Conservation (phyloP, 2,113 vertebrate species). For the Perca schrenkii region DNA sequence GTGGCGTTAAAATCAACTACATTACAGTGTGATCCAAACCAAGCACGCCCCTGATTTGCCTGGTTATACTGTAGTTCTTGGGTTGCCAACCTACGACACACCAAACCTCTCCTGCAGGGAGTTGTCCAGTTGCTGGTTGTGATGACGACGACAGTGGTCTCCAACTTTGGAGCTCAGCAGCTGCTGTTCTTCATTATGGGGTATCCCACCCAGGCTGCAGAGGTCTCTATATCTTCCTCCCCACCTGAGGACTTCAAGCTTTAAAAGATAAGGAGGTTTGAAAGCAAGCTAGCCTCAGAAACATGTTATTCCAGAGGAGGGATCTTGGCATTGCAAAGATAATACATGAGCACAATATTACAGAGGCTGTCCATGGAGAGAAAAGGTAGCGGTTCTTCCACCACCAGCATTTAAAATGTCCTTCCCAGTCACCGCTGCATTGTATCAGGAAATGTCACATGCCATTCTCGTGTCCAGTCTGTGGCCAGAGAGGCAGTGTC, state of each 20-base stretch:
- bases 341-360: constrained; percentile 73
- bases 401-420: constrained; percentile 47
- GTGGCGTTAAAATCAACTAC: constrained; percentile 81
- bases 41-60: constrained; percentile 61
- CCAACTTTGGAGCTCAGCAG: constrained; percentile 38
- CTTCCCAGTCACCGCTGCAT: constrained; percentile 52
- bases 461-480: constrained; percentile 62
- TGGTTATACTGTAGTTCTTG: constrained; percentile 23
- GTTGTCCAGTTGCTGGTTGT: constrained; percentile 56
- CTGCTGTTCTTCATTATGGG: constrained; percentile 45
- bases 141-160: constrained; percentile 37
- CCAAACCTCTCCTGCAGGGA: constrained; percentile 52
- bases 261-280: constrained; percentile 55
- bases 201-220: constrained; percentile 30
- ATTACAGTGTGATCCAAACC: constrained; percentile 81
- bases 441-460: constrained; percentile 42
- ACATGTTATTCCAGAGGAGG: constrained; percentile 59
- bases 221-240: constrained; percentile 49
- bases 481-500: constrained; percentile 43
- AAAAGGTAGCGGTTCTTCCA: constrained; percentile 34
- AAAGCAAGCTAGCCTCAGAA: constrained; percentile 67
- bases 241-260: constrained; percentile 52
- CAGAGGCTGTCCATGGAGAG: constrained; percentile 61
- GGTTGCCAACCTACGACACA: constrained; percentile 39
- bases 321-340: constrained; percentile 73